Evolutionary conservation across 2,113 vertebrate genomes (phyloP).

Genomic region (Charina bottae): DNA sequence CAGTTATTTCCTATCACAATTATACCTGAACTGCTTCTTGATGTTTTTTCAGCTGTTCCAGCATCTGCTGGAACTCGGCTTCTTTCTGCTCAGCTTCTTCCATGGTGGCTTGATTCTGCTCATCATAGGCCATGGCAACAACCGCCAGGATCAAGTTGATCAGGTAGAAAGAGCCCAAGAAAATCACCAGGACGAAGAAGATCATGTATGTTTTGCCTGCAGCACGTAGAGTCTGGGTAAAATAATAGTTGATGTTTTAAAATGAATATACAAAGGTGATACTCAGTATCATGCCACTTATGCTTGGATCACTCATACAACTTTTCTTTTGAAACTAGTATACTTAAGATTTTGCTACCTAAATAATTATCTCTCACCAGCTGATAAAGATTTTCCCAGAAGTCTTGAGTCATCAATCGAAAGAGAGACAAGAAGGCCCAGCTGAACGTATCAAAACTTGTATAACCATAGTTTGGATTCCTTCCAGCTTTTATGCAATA

Average conservation of each 20-base stretch:
- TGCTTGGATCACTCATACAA: constrained; percentile 4
- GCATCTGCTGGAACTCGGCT: constrained; percentile 85
- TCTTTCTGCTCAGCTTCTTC: constrained; percentile 90
- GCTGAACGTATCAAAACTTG: constrained; percentile 94
- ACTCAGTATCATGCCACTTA: constrained; percentile 47
- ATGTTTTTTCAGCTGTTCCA: constrained; percentile 87
- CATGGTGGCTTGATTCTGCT: constrained; percentile 93
- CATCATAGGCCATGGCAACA: constrained; percentile 98
- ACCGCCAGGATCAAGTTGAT: constrained; percentile 97
- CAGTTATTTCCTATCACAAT: constrained; percentile 21
- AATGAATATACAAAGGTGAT: constrained; percentile 1
- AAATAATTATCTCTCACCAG: constrained; percentile 75
- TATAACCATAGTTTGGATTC: constrained; percentile 93
- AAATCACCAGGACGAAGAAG: constrained; percentile 98
- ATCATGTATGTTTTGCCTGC: constrained; percentile 95
- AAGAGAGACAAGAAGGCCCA: constrained; percentile 98
- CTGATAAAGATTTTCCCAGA: constrained; percentile 96
- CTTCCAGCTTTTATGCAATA: constrained; percentile 74
- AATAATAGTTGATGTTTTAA: constrained; percentile 32
- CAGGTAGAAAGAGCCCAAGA: constrained; percentile 96
- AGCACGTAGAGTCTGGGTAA: constrained; percentile 86
- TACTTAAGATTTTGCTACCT: background rate
- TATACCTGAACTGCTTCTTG: constrained; percentile 89
- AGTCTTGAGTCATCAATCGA: constrained; percentile 96
- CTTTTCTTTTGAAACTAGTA: constrained; percentile 45